Base-by-base conservation (phyloP, 2,113 vertebrate species). In the Dicaeum eximium region DNA sequence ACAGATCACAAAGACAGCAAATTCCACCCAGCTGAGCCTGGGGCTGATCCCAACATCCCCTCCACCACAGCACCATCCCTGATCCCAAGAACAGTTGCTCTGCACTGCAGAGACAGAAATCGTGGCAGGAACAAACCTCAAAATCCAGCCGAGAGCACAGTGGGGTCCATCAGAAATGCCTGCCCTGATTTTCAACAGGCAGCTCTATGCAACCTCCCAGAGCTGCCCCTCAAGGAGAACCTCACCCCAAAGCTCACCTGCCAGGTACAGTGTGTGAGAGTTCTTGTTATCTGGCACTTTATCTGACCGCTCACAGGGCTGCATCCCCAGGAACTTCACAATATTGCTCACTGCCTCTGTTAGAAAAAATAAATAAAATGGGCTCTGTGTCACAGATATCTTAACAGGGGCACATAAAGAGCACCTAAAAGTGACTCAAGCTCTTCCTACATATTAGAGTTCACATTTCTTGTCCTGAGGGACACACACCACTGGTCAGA, bases 261-360 rank as follows among this genome's bases (percentile, higher is more conserved):
- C 98, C 53, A 98, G 95, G 77, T 98, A 98, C 62, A 98, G 86
- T 0, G 96, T 98, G 91, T 98, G 98, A 2, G 98, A 98, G 38
- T 98, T 98, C 95, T 98, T 98, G 96, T 98, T 98, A 28, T 98
- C 98, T 1, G 98, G 98, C 33, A 98, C 98, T 93, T 98, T 98
- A 92, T 98, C 98, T 1, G 98, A 98, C 7, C 98, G 94, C 90
- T 98, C 98, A n/a, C 98, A 98, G 37, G 98, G 98, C 73, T 98
- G 98, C 98, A 98, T 98, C 56, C 98, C 98, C 87, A 98, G 92
- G 94, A 98, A 98, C 87, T 98, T 98, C 81, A 98, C 97, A 1
- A 98, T 98, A 37, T 98, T 98, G 80, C 97, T 97, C 47, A 98
- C 98, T 6, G 98, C 98, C 97, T 98, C 98, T 98, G 96, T 78